These are phyloP conservation scores for Psococerastis gibbosa DNA, from an alignment of 2,888 invertebrate genomes.

Conservation along the genomic window DNA sequence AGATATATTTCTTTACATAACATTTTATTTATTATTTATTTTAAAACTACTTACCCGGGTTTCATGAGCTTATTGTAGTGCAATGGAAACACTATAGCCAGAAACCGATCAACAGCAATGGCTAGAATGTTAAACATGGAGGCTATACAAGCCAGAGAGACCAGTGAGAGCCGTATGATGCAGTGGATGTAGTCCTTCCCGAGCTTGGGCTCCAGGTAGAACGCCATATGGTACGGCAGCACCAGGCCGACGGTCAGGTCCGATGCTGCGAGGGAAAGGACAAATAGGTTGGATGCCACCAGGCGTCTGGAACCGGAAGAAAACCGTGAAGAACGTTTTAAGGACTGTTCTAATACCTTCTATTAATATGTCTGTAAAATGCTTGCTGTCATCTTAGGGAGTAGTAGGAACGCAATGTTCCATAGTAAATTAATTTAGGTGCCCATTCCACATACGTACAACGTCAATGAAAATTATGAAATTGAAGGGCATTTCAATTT, in stretches of 20 bases:
- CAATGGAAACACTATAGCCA: conserved; percentile 60
- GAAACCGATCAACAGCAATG: conserved; percentile 59
- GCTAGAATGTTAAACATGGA: conserved; percentile 61
- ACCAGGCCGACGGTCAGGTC: conserved; percentile 60
- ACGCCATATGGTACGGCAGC: conserved; percentile 57
- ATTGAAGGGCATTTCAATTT: no score
- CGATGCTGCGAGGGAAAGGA: conserved; percentile 57
- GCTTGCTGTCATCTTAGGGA: no score
- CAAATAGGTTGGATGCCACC: conserved; percentile 56
- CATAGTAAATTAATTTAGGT: no score
- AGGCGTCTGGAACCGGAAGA: conserved; percentile 22
- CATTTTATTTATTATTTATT: no score
- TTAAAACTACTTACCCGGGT: conserved; percentile 27
- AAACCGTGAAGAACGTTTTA: no score
- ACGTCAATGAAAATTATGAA: no score
- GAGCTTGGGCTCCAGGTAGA: conserved; percentile 43
- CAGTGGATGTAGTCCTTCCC: conserved; percentile 42
- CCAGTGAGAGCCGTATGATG: conserved; percentile 49
- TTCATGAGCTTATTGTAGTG: conserved; percentile 55
- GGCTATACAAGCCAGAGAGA: conserved; percentile 55
- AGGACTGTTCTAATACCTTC: no score
- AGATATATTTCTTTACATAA: no score
- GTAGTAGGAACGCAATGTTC: no score
- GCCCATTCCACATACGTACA: no score
- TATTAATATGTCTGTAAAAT: no score